phyloP scores from a whole-genome alignment of 2,888 invertebrate genomes.

The Oithona nana region DNA sequence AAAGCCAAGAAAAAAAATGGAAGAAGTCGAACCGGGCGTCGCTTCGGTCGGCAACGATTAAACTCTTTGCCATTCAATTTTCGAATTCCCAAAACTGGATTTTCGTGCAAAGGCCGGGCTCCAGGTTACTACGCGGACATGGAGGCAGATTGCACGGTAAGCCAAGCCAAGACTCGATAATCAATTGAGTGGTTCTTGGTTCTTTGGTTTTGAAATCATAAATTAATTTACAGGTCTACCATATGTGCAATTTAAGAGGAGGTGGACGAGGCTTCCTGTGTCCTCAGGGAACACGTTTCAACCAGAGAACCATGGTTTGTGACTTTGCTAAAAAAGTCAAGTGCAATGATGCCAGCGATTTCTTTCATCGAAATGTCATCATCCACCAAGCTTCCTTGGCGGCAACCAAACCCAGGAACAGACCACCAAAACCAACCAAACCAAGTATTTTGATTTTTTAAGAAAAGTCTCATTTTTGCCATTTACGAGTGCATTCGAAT shows the following conservation, averaged over 20 bases:
- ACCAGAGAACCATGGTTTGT: slow-evolving; percentile 8
- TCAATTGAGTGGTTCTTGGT: no score
- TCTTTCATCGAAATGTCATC: slow-evolving; percentile 7
- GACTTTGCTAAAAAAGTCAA: background rate
- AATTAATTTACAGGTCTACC: slow-evolving; percentile 9
- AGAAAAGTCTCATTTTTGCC: background rate
- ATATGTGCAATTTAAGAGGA: slow-evolving; percentile 10
- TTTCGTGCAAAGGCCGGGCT: slow-evolving; percentile 10
- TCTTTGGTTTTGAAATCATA: background rate
- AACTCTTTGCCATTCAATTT: background rate
- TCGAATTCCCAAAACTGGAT: slow-evolving; percentile 5
- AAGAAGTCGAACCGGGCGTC: no score
- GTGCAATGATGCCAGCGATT: slow-evolving; percentile 3
- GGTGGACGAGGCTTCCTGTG: slow-evolving; percentile 11
- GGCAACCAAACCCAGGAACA: background rate
- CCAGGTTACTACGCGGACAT: slow-evolving; percentile 13
- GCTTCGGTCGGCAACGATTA: no score
- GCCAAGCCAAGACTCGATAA: background rate
- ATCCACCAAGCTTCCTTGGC: slow-evolving; percentile 5
- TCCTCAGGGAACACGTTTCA: slow-evolving; percentile 9
- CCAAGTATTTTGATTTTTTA: background rate
- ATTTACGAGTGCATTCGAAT: no score
- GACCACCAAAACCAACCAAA: no score
- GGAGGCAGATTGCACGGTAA: slow-evolving; percentile 7
- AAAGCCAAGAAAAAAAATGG: background rate